Evolutionary conservation across 2,888 invertebrate species (phyloP), one percentile per base, ranked within the genome.

Genomic region (Iselma pallidipennis): DNA sequence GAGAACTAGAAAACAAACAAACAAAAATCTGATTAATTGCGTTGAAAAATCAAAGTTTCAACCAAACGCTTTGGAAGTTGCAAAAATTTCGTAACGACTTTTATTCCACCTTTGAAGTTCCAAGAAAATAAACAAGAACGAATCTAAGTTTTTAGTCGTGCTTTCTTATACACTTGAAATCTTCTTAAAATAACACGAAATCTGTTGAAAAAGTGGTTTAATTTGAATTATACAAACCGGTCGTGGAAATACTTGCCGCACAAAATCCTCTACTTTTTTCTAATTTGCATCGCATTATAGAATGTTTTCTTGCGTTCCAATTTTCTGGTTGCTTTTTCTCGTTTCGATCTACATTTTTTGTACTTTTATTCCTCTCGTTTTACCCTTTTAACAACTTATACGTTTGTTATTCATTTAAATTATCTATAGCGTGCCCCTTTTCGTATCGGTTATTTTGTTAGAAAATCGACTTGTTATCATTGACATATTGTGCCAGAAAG

Each of bases 261-360:
- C 63, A 65, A 65, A 66, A 66, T 60, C 63, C 67, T n/a, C 64
- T 66, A 66, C 71, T 69, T 71, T 67, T 68, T 61, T n/a, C 66
- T 71, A 69, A 72, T 72, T 72, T 72, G 67, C 72, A 67, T 69
- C 58, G 61, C 67, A 71, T 72, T 68, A 68, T 69, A 71, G 58
- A 71, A 72, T 70, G 68, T 70, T 72, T 69, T 68, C 67, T 65
- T 70, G 65, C 70, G 66, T 67, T 64, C 63, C 68, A 67, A 65
- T 67, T 71, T 68, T 64, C 62, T 45, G 12, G 23, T 45, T 21
- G 12, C 16, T 37, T 19, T 37, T 37, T 37, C n/a, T 37, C 37
- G 10, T 16, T 37, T 16, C 6, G 2, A 16, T 37, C 61, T 60
- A 33, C 59, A 67, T 62, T 59, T 55, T 28, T 59, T 59, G 62